A percentile compares a stretch with the other conserved stretches of the same genome.
phyloP scores from a whole-genome alignment of 1,140 invertebrate species.

The Drosophila nikananu region DNA sequence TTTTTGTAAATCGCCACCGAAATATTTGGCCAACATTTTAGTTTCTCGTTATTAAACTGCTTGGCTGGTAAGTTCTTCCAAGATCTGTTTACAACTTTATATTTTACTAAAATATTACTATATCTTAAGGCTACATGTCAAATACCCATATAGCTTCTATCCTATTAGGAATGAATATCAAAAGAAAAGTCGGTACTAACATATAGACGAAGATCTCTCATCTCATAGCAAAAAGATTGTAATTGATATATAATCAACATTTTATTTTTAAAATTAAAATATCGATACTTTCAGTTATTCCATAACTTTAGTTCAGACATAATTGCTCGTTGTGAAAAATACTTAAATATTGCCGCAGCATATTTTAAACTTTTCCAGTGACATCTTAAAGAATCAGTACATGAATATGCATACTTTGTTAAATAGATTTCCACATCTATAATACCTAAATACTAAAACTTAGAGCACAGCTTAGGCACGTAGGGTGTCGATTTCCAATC shows the following conservation, averaged over 20 bases:
- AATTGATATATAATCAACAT: too few relatives aligned
- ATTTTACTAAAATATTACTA: neutral
- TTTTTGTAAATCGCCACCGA: neutral
- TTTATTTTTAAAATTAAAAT: too few relatives aligned
- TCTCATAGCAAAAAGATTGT: neutral
- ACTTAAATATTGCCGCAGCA: neutral
- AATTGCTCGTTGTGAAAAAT: neutral
- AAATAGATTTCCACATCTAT: neutral
- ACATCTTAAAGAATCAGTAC: neutral
- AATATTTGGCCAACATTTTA: neutral
- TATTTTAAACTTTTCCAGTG: too few relatives aligned
- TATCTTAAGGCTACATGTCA: too few relatives aligned
- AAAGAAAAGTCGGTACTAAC: neutral
- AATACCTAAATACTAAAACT: neutral
- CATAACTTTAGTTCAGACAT: neutral
- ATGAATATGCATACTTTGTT: neutral
- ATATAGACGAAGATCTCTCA: neutral
- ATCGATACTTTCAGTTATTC: neutral
- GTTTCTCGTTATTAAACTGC: neutral
- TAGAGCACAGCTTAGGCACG: slow-evolving; percentile 9
- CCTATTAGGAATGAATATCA: neutral
- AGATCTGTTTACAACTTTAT: neutral
- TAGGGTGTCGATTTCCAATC: slow-evolving; percentile 40
- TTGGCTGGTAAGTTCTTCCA: neutral
- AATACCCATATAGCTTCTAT: neutral